Evolutionary conservation across 92 coral and sea anemone species (phyloP).

Genomic region (Porites cylindrica): DNA sequence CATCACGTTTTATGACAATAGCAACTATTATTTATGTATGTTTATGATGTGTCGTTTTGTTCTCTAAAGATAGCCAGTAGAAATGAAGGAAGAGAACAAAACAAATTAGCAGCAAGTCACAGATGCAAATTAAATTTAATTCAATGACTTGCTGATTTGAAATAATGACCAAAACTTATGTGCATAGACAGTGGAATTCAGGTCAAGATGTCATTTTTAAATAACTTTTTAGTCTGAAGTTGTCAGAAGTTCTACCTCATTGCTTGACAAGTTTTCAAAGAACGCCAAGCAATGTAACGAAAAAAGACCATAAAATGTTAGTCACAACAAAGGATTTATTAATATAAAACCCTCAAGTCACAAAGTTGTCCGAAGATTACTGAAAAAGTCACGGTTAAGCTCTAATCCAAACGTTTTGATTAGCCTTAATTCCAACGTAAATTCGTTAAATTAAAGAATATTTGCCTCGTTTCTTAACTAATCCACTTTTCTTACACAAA

Average conservation of each 20-base stretch:
- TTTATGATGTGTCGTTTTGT: slow-evolving; percentile 5
- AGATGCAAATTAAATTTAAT: slow-evolving; percentile 33
- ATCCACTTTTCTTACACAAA: neutral
- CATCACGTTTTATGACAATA: slow-evolving; percentile 24
- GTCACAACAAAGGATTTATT: slow-evolving; percentile 12
- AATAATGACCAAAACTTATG: slow-evolving; percentile 27
- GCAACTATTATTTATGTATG: neutral
- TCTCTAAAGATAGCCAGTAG: slow-evolving; percentile 3
- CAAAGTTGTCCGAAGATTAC: neutral
- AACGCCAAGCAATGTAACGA: neutral
- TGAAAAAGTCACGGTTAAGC: neutral
- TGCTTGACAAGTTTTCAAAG: neutral
- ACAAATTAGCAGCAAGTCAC: slow-evolving; percentile 24
- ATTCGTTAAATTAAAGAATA: neutral
- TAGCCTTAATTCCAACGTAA: slow-evolving; percentile 6
- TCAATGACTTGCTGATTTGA: slow-evolving; percentile 5
- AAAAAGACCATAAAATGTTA: neutral
- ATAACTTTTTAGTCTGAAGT: neutral
- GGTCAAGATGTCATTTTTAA: neutral
- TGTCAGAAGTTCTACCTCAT: neutral
- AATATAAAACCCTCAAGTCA: neutral
- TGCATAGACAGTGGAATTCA: neutral
- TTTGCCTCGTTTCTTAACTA: neutral
- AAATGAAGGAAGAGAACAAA: neutral
- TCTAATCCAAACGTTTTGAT: slow-evolving; percentile 18